Conservation (phyloP, 2,888 invertebrate species). For the Lathronympha strigana region DNA sequence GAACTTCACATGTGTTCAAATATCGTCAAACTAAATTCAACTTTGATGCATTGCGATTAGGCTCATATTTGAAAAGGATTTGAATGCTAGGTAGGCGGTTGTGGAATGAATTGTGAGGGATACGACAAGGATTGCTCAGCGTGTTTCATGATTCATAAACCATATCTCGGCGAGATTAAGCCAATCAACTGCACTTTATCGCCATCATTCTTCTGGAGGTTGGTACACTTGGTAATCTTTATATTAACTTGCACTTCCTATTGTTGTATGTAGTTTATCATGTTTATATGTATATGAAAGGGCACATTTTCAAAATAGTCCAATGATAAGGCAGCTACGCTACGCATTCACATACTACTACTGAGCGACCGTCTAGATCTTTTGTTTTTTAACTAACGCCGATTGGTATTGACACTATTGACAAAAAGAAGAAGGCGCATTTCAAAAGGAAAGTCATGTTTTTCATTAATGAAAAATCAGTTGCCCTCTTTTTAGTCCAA, state of each 20-base stretch:
- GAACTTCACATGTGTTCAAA: background rate
- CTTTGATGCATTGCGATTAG: background rate
- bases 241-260: background rate
- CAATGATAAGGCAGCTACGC: too few relatives aligned
- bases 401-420: too few relatives aligned
- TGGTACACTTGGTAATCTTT: background rate
- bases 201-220: slow-evolving; percentile 4
- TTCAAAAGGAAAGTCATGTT: too few relatives aligned
- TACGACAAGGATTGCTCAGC: slow-evolving; percentile 51
- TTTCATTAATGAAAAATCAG: too few relatives aligned
- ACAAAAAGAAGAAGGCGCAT: too few relatives aligned
- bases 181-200: slow-evolving; percentile 33
- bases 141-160: slow-evolving; percentile 63
- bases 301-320: too few relatives aligned
- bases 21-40: background rate
- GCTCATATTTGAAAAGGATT: background rate
- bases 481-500: too few relatives aligned
- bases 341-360: too few relatives aligned
- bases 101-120: background rate
- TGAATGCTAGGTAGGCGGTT: background rate
- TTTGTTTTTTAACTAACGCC: too few relatives aligned
- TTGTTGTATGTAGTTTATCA: too few relatives aligned
- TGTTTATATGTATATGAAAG: too few relatives aligned
- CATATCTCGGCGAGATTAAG: slow-evolving; percentile 36
- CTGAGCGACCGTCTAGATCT: too few relatives aligned